phyloP scores from a whole-genome alignment of 2,888 invertebrate genomes.

The Perdita meconis region DNA sequence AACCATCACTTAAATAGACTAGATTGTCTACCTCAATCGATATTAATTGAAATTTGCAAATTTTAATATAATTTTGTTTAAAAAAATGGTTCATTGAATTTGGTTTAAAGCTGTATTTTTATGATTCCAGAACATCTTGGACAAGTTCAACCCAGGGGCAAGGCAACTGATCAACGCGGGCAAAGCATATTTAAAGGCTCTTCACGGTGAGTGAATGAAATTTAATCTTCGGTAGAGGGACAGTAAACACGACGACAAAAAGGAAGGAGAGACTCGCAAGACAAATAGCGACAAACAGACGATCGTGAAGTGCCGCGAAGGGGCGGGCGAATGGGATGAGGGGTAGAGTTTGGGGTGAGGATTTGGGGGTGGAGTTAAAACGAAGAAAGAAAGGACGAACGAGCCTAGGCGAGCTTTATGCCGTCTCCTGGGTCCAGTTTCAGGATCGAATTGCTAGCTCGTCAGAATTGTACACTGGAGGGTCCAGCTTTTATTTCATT shows the following conservation, averaged over 20 bases:
- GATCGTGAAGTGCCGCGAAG: constrained; percentile 36
- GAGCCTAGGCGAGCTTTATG: constrained; percentile 64
- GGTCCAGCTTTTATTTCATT: constrained; percentile 51
- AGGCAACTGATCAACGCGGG: constrained; percentile 97
- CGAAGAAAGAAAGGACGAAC: constrained; percentile 50
- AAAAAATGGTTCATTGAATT: too few species aligned
- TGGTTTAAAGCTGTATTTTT: too few species aligned
- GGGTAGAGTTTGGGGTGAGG: neutral
- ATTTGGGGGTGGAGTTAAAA: constrained; percentile 45
- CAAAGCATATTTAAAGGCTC: constrained; percentile 96
- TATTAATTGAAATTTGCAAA: too few species aligned
- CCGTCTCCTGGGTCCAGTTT: constrained; percentile 70
- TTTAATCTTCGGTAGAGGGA: constrained; percentile 42
- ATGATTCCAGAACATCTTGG: constrained; percentile 95
- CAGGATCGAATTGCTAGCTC: constrained; percentile 74
- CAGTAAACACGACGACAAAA: constrained; percentile 10
- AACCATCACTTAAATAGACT: too few species aligned
- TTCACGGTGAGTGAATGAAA: constrained; percentile 91
- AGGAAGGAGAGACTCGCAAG: constrained; percentile 33
- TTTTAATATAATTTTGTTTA: too few species aligned
- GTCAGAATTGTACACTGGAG: constrained; percentile 66
- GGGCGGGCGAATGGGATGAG: neutral
- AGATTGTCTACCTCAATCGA: too few species aligned
- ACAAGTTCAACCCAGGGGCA: constrained; percentile 97
- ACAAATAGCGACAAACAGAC: constrained; percentile 52